Conservation (phyloP, 2,113 vertebrate genomes). For the Coryphaenoides rupestris region DNA sequence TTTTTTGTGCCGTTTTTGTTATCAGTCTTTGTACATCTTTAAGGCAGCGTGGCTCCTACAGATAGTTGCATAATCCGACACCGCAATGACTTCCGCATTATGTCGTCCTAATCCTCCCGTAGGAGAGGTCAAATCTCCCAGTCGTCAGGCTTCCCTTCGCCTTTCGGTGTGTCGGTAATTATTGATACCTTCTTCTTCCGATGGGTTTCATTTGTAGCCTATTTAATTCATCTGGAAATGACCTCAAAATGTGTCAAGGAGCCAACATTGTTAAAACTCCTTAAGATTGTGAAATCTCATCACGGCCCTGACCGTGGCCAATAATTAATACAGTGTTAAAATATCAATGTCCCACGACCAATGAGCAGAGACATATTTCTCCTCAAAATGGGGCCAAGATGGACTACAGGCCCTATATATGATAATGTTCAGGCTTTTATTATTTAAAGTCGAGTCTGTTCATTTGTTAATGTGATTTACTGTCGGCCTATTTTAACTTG, state of each 20-base stretch:
- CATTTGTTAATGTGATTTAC: constrained; percentile 66
- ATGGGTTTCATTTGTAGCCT: constrained; percentile 68
- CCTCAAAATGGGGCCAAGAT: constrained; percentile 37
- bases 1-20: neutral
- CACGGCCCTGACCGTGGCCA: constrained; percentile 45
- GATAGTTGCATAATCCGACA: constrained; percentile 63
- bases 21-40: neutral
- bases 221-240: constrained; percentile 59
- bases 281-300: constrained; percentile 70
- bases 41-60: constrained; percentile 39
- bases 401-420: constrained; percentile 55
- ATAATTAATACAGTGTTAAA: constrained; percentile 70
- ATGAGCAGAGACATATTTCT: constrained; percentile 42
- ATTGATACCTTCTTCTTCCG: constrained; percentile 62
- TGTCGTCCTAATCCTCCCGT: constrained; percentile 51
- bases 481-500: constrained; percentile 63
- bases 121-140: constrained; percentile 63
- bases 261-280: constrained; percentile 70
- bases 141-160: constrained; percentile 36
- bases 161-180: constrained; percentile 40
- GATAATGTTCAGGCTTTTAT: constrained; percentile 56
- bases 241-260: constrained; percentile 62
- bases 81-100: constrained; percentile 57
- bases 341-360: constrained; percentile 68
- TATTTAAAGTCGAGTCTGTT: constrained; percentile 58